Base-by-base conservation (phyloP, 2,113 vertebrate genomes). In the Laterallus jamaicensis region DNA sequence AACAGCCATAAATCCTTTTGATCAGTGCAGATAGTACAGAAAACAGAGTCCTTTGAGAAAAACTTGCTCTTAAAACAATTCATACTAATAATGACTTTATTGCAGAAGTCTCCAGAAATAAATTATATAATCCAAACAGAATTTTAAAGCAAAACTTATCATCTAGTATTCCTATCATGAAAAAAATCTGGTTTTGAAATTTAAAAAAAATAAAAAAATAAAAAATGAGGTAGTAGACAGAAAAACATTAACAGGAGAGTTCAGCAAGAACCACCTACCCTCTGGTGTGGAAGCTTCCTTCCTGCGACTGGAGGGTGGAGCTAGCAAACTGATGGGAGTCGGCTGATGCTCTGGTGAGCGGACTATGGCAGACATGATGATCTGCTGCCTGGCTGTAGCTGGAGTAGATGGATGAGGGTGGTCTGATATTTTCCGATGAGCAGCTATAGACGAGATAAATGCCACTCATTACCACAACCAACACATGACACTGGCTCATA, bases 281-380 rank as follows among this genome's bases (percentile, higher is more conserved):
- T 99, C 99, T 9, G 99, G 98, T 0, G 99, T 99, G n/a, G 99
- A 97, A 3, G 98, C 96, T 77, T 99, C 99, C 97, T 99, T 99
- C 95, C 99, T 98, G 95, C 99, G 99, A 66, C 98, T 99, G n/a
- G 99, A 99, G 52, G 98, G 99, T 1, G 99, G 98, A 44, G 98
- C 98, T 10, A 99, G 98, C 90, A 99, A 97, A 78, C 96, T 98
- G 97, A 98, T 97, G 2, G 99, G 98, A 58, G 98, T 99, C 90
- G 99, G 98, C 97, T 99, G 99, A 95, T 99, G 99, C 96, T 99
- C 99, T 0, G 99, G 99, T 4, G 99, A 99, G 94, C 99, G 99
- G 77, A 99, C 99, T 73, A 99, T 98, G 87, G 99, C 98, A 18
- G 99, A 99, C 99, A 99, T 99, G 91, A 99, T 98, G 67, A 99